These are phyloP conservation scores for Lanistes nyassanus DNA, from an alignment of 1,140 invertebrate genomes.

Conservation along the genomic window DNA sequence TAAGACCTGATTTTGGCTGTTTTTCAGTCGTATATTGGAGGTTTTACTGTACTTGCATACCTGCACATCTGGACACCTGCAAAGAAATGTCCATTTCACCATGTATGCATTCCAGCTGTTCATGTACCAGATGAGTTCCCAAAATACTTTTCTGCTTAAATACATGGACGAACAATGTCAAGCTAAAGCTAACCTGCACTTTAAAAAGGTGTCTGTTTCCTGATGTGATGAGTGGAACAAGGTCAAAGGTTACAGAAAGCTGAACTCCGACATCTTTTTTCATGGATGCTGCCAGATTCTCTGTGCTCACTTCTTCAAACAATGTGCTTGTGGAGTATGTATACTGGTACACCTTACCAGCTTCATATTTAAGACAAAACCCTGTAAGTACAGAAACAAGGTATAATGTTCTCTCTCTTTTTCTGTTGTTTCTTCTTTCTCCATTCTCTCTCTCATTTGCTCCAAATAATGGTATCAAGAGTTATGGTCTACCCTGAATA, in stretches of 20 bases:
- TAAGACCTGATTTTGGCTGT: too few species aligned
- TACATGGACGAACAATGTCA: too few species aligned
- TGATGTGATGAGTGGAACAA: slow-evolving; percentile 47
- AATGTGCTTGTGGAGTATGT: slow-evolving; percentile 51
- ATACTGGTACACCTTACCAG: slow-evolving; percentile 56
- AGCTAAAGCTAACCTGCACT: slow-evolving; percentile 48
- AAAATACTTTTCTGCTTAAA: too few species aligned
- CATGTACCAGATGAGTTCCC: too few species aligned
- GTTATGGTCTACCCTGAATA: too few species aligned
- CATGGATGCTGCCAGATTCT: slow-evolving; percentile 26
- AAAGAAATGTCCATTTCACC: too few species aligned
- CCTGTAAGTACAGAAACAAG: slow-evolving; percentile 35
- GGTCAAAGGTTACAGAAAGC: slow-evolving; percentile 48
- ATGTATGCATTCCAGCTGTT: too few species aligned
- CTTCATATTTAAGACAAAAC: slow-evolving; percentile 45
- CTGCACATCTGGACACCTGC: too few species aligned
- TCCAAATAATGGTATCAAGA: too few species aligned
- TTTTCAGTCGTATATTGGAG: too few species aligned
- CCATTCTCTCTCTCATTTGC: background rate
- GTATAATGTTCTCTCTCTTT: background rate
- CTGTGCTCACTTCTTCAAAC: slow-evolving; percentile 50
- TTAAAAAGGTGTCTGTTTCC: slow-evolving; percentile 50
- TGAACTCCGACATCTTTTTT: slow-evolving; percentile 55
- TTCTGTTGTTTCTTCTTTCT: background rate
- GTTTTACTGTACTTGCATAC: too few species aligned